phyloP scores from a whole-genome alignment of 2,888 invertebrate genomes.

The Sarcophaga caerulescens region DNA sequence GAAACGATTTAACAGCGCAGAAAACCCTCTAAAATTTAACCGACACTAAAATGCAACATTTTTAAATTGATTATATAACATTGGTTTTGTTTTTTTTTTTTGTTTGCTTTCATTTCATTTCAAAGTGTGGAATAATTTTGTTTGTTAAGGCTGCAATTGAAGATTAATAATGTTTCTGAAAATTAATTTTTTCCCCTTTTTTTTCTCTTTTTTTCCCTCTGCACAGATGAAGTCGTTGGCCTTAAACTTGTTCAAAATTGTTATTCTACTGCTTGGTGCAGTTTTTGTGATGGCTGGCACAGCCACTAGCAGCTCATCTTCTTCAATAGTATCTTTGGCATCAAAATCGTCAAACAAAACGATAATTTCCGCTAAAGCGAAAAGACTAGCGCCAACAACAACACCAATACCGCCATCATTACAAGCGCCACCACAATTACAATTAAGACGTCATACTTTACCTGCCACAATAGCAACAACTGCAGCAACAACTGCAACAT shows the following conservation, averaged over 20 bases:
- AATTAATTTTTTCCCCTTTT: conserved; percentile 17
- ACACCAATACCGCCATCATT: conserved; percentile 79
- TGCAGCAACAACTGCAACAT: conserved; percentile 71
- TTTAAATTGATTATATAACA: conserved; percentile 63
- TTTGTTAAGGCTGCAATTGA: not conserved
- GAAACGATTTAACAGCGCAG: no score
- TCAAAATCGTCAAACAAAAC: conserved; percentile 76
- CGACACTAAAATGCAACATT: conserved; percentile 18
- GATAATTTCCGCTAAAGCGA: conserved; percentile 45
- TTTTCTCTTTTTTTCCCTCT: conserved; percentile 43
- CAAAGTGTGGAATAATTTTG: conserved; percentile 25
- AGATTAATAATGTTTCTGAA: conserved; percentile 43
- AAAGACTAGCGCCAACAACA: conserved; percentile 70
- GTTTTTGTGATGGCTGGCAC: conserved; percentile 38
- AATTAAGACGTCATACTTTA: conserved; percentile 75
- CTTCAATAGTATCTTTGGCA: conserved; percentile 60
- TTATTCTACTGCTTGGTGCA: conserved; percentile 70
- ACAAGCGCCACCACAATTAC: conserved; percentile 81
- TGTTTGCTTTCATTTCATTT: conserved; percentile 3
- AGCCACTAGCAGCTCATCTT: conserved; percentile 54
- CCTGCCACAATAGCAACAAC: conserved; percentile 74
- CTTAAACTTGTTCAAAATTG: conserved; percentile 79
- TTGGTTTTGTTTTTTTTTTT: no score
- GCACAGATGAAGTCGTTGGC: conserved; percentile 79
- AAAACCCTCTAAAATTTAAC: conserved; percentile 1